A percentile compares a stretch with the other conserved stretches of the same genome.
These are phyloP conservation scores for Poecile montanus DNA, from an alignment of 2,797 vertebrate species.

Conservation along the genomic window DNA sequence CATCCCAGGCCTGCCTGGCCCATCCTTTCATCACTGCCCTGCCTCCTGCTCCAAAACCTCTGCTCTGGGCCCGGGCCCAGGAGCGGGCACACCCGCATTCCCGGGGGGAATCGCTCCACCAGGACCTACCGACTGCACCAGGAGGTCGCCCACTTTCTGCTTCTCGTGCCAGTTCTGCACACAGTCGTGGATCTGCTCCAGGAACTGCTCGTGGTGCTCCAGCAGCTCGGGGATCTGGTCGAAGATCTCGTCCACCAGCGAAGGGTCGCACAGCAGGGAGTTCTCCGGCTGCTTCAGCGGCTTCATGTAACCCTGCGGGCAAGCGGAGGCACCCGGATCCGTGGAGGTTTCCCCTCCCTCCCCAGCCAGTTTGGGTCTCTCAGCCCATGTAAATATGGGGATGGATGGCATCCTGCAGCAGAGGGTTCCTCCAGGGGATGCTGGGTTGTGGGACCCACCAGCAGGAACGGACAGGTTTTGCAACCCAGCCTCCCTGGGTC, in stretches of 20 bases:
- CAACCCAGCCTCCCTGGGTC: background rate
- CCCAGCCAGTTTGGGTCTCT: background rate
- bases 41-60: background rate
- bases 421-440: background rate
- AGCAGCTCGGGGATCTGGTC: slow-evolving; percentile 97
- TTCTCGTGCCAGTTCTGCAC: slow-evolving; percentile 93
- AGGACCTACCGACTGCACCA: slow-evolving; percentile 91
- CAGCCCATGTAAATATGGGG: accelerated
- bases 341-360: background rate
- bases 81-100: background rate
- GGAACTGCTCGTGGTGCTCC: slow-evolving; percentile 95
- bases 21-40: slow-evolving; percentile 5
- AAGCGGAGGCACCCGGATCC: background rate
- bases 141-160: slow-evolving; percentile 92
- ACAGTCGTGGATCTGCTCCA: slow-evolving; percentile 89
- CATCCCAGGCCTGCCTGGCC: slow-evolving; percentile 14
- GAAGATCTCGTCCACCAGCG: slow-evolving; percentile 97
- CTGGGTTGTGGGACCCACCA: background rate
- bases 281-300: slow-evolving; percentile 94
- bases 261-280: slow-evolving; percentile 88
- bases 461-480: background rate
- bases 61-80: background rate
- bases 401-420: background rate
- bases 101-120: accelerated
- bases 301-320: slow-evolving; percentile 92